A percentile compares a stretch with the other conserved stretches of the same genome.
These are phyloP conservation scores for Metallyticus violacea DNA, from an alignment of 2,888 invertebrate species.

Conservation along the genomic window DNA sequence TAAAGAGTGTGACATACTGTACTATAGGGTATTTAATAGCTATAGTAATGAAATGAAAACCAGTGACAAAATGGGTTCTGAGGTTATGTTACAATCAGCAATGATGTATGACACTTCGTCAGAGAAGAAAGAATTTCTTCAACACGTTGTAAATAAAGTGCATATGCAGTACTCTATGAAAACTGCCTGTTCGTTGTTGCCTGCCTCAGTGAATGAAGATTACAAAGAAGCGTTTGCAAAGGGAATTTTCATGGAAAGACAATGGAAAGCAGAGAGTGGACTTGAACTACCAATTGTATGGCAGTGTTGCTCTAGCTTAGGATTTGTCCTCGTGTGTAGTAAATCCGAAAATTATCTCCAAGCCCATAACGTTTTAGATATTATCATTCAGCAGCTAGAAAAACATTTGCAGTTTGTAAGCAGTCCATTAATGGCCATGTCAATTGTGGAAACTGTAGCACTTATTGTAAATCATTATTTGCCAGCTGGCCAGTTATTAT, in stretches of 20 bases:
- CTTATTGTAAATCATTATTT: conserved; percentile 31
- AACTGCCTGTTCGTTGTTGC: conserved; percentile 22
- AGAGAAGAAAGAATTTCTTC: conserved; percentile 27
- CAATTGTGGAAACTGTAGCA: conserved; percentile 28
- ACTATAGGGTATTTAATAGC: conserved; percentile 27
- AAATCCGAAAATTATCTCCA: conserved; percentile 22
- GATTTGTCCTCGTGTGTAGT: conserved; percentile 24
- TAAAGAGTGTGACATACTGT: conserved; percentile 26
- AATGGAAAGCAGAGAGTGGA: conserved; percentile 22
- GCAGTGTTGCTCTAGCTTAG: conserved; percentile 25
- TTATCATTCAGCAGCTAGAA: conserved; percentile 25
- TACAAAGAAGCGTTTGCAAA: conserved; percentile 16
- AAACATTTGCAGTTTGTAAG: conserved; percentile 31
- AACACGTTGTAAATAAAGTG: conserved; percentile 21
- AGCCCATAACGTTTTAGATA: conserved; percentile 30
- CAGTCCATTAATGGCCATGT: conserved; percentile 27
- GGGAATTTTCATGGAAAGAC: conserved; percentile 28
- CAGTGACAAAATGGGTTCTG: neutral
- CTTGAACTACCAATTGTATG: conserved; percentile 26
- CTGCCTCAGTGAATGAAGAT: neutral
- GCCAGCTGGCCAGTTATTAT: conserved; percentile 29
- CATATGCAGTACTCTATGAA: conserved; percentile 30
- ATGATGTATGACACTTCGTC: conserved; percentile 26
- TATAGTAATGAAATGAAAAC: neutral
- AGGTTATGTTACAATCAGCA: neutral